Conservation (phyloP, 2,888 invertebrate species). For the Laothoe populi region DNA sequence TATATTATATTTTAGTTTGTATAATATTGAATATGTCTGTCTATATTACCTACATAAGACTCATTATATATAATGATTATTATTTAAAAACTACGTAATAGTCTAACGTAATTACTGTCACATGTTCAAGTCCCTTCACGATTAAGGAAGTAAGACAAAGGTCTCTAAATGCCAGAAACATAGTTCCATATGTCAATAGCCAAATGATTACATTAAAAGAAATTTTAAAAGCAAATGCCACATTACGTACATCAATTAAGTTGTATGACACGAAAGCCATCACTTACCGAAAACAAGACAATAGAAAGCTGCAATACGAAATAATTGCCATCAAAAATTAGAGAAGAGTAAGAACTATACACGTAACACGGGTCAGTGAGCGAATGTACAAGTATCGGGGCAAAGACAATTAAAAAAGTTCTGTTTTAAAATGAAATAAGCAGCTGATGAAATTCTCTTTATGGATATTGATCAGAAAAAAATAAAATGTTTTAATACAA, state of each 20-base stretch:
- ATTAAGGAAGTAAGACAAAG: constrained; percentile 7
- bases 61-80: too few species aligned
- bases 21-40: too few species aligned
- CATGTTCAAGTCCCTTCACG: too few species aligned
- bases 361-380: constrained; percentile 65
- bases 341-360: constrained; percentile 54
- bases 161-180: constrained; percentile 12
- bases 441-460: background rate
- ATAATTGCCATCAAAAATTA: constrained; percentile 63
- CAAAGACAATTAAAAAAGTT: background rate
- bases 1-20: too few species aligned
- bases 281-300: constrained; percentile 27
- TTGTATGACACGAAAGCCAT: constrained; percentile 27
- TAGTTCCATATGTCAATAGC: constrained; percentile 12
- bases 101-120: too few species aligned
- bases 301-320: constrained; percentile 30
- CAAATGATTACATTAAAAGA: constrained; percentile 19
- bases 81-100: background rate
- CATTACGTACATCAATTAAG: constrained; percentile 25
- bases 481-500: background rate
- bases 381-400: constrained; percentile 43
- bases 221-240: constrained; percentile 23
- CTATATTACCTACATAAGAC: too few species aligned
- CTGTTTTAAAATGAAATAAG: background rate
- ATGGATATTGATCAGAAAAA: background rate